A percentile compares a stretch with the other conserved stretches of the same genome.
Conservation (phyloP, 2,888 invertebrate species). For the Polymixis lichenea region DNA sequence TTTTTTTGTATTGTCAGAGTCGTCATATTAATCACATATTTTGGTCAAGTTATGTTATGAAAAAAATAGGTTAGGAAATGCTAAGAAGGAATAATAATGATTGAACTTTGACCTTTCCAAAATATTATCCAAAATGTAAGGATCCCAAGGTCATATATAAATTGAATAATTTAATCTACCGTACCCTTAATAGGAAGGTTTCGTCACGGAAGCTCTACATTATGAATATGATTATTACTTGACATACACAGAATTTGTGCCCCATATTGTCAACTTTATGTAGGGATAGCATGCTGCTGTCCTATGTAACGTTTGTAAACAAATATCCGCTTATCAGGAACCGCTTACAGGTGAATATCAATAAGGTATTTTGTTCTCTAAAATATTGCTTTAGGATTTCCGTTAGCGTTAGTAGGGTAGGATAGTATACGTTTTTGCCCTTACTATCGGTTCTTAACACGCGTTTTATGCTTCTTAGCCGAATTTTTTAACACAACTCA, state of each 20-base stretch:
- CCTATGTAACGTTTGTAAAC: constrained; percentile 46
- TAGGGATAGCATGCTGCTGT: constrained; percentile 48
- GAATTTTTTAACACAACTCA: not conserved
- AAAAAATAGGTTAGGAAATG: not conserved
- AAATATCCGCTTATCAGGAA: constrained; percentile 42
- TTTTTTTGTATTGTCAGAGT: constrained; percentile 57
- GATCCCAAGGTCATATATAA: constrained; percentile 41
- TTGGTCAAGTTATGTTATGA: constrained; percentile 3
- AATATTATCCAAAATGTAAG: constrained; percentile 31
- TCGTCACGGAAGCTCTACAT: constrained; percentile 51
- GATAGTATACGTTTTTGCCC: not conserved
- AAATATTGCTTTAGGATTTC: constrained; percentile 47
- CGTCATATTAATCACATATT: constrained; percentile 23
- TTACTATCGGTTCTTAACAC: constrained; percentile 2
- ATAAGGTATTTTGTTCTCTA: constrained; percentile 47
- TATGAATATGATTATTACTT: constrained; percentile 58
- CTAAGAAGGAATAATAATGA: not conserved
- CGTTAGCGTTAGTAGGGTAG: constrained; percentile 13
- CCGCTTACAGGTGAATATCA: constrained; percentile 47
- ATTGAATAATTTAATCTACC: constrained; percentile 55
- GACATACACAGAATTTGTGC: constrained; percentile 46
- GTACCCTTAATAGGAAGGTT: constrained; percentile 43
- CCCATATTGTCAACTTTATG: constrained; percentile 59
- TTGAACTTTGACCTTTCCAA: constrained; percentile 30
- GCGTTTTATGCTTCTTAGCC: no score